Conservation (phyloP, 2,113 vertebrate genomes). For the Urocolius indicus region DNA sequence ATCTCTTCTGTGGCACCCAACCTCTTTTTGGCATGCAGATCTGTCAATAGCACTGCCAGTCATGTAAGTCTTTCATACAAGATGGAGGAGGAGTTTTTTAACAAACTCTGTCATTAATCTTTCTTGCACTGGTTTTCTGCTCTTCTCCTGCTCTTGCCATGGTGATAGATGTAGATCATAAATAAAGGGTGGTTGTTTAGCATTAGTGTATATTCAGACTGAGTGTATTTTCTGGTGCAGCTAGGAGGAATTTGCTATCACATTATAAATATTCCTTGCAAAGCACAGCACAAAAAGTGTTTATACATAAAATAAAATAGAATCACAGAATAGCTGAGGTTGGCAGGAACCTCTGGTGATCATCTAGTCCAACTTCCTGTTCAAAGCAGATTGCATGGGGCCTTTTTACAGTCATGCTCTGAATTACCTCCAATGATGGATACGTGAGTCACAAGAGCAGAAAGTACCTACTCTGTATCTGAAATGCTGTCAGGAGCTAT, state of each 20-base stretch:
- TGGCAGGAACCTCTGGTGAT: not conserved
- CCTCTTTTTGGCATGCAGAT: not conserved
- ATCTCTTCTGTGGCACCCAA: not conserved
- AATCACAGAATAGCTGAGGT: not conserved
- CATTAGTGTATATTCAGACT: not conserved
- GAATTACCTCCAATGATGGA: conserved; percentile 25
- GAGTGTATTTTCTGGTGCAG: not conserved
- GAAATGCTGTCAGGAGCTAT: conserved; percentile 44
- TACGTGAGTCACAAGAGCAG: conserved; percentile 1
- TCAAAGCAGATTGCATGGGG: not conserved
- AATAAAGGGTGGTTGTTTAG: not conserved
- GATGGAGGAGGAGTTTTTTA: not conserved
- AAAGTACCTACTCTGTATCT: conserved; percentile 56
- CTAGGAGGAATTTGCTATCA: not conserved
- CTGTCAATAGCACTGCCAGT: not conserved
- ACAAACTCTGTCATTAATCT: not conserved
- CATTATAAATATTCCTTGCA: not conserved
- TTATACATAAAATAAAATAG: not conserved
- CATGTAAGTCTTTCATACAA: not conserved
- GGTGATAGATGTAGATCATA: not conserved
- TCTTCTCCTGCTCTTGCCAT: not conserved
- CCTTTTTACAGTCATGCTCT: not conserved
- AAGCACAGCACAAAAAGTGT: not conserved
- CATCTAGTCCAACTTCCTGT: not conserved
- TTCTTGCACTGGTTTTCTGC: not conserved